Percentiles rank a stretch among this genome's conserved stretches.
phyloP scores from a whole-genome alignment of 1,140 invertebrate genomes.

The Orchestia grillus region DNA sequence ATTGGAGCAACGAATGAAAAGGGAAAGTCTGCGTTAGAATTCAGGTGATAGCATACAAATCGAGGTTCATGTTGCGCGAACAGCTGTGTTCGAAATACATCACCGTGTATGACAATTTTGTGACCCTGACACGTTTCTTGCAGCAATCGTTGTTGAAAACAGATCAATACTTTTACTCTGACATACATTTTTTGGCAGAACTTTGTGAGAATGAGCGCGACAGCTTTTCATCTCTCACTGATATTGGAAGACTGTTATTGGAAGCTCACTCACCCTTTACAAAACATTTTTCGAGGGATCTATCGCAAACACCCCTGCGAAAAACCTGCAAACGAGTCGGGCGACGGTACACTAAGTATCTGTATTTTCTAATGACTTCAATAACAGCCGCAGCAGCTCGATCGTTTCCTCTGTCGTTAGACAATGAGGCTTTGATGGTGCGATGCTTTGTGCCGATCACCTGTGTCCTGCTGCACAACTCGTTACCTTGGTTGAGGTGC shows the following conservation, averaged over 20 bases:
- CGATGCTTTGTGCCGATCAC: not conserved
- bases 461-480: not conserved
- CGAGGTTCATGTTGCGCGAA: not conserved
- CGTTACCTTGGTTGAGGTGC: not conserved
- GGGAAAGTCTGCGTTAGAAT: not conserved
- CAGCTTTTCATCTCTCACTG: not conserved
- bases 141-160: not conserved
- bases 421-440: not conserved
- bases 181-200: not conserved
- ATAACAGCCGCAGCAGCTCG: not conserved
- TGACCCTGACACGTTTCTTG: not conserved
- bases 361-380: not conserved
- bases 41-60: not conserved
- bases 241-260: not conserved
- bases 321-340: not conserved
- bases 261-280: not conserved
- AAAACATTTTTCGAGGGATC: not conserved
- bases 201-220: not conserved
- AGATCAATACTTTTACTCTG: not conserved
- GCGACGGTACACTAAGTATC: not conserved
- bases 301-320: not conserved
- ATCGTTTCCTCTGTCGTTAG: not conserved
- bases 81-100: not conserved
- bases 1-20: not conserved
- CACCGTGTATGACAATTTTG: not conserved